phyloP scores from a whole-genome alignment of 1,140 invertebrate species.

The Platyscapa corneri region DNA sequence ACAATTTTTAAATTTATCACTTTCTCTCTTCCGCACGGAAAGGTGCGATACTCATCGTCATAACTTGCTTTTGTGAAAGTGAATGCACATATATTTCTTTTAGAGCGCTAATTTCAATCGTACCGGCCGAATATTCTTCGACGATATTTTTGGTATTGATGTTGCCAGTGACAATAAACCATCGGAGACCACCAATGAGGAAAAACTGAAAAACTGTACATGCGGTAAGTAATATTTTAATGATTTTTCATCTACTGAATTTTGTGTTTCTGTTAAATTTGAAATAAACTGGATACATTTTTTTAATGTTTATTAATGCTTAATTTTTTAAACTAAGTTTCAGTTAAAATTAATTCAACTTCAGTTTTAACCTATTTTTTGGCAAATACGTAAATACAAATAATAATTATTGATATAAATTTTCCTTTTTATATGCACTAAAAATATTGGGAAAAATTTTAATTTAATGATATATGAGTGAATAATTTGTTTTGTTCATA shows the following conservation, averaged over 20 bases:
- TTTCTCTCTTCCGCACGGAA: constrained; percentile 57
- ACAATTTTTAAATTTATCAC: constrained; percentile 62
- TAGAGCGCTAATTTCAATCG: constrained; percentile 68
- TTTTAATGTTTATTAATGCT: no score
- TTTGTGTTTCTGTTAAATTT: background rate
- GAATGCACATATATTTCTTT: constrained; percentile 29
- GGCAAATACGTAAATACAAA: no score
- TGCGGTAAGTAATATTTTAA: constrained; percentile 75
- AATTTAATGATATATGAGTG: no score
- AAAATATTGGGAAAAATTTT: no score
- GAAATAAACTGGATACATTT: background rate
- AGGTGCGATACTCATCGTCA: background rate
- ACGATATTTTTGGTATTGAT: constrained; percentile 78
- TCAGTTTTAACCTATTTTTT: no score
- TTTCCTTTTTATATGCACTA: no score
- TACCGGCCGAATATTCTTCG: constrained; percentile 78
- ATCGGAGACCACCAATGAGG: constrained; percentile 64
- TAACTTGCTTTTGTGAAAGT: constrained; percentile 16
- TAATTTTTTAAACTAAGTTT: no score
- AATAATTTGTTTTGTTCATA: no score
- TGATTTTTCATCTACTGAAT: background rate
- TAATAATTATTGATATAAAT: no score
- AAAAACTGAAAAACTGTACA: constrained; percentile 76
- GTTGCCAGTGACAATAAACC: constrained; percentile 31
- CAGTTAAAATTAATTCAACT: no score